These are phyloP conservation scores for Microplitis mediator DNA, from an alignment of 1,140 invertebrate species.

Conservation along the genomic window DNA sequence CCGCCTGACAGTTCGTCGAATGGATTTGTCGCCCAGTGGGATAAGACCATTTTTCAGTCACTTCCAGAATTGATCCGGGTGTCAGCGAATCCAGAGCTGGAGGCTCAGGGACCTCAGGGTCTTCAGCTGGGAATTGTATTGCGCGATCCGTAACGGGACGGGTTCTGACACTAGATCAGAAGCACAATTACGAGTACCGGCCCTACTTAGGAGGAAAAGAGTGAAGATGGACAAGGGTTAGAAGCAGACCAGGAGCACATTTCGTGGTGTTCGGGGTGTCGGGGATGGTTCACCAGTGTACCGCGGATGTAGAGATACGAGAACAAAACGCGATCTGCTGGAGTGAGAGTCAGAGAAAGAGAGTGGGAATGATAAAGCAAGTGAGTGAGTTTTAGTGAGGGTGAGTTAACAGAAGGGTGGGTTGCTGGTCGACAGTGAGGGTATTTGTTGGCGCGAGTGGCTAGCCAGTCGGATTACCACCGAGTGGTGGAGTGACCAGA, in stretches of 20 bases:
- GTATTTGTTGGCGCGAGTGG: slow-evolving; percentile 62
- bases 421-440: slow-evolving; percentile 55
- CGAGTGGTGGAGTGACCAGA: slow-evolving; percentile 36
- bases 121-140: not conserved
- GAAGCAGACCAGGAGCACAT: slow-evolving; percentile 36
- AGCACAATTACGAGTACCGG: not conserved
- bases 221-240: not conserved
- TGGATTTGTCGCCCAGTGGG: too few relatives aligned
- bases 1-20: too few relatives aligned
- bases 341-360: not conserved
- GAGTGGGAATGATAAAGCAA: not conserved
- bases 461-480: slow-evolving; percentile 63
- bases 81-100: too few relatives aligned
- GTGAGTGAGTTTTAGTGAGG: slow-evolving; percentile 22
- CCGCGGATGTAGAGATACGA: slow-evolving; percentile 37
- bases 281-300: slow-evolving; percentile 59
- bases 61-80: too few relatives aligned
- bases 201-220: not conserved
- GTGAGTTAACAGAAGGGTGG: slow-evolving; percentile 26
- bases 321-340: not conserved
- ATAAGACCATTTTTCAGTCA: too few relatives aligned
- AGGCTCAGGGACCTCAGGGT: too few relatives aligned
- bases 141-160: not conserved
- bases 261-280: slow-evolving; percentile 59
- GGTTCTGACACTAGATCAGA: not conserved